Evolutionary conservation across 2,113 vertebrate species (phyloP), one percentile per base, ranked within the genome.

Genomic region (Elephantulus edwardii): DNA sequence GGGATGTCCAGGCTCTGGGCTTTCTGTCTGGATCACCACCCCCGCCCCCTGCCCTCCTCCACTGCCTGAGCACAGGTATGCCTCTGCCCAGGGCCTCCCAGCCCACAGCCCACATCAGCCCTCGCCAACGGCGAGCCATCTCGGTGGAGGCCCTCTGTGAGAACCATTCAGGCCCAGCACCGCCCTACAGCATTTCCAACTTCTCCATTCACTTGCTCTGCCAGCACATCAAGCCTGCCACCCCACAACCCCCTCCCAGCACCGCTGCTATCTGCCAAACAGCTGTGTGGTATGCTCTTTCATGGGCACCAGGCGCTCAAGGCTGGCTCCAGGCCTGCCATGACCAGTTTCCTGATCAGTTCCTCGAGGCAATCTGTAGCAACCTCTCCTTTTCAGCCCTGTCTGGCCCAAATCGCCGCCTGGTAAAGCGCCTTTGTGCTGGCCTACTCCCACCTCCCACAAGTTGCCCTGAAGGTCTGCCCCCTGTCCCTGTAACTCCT

Each of bases 131-230:
- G 94, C 88, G 80, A 38, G 93, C 93, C 83, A 90, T 93, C 83
- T 89, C 95, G 42, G 16, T 98, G 95, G 98, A 99, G 95, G 97
- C 98, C 19, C 98, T 98, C 10, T 99, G 98, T 64, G 98, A 98
- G 71, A 97, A 97, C 81, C 80, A 75, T 19, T 97, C 98, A 26
- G 97, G 98, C 68, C 97, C 97, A 0, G 97, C 97, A 28, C 91
- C 98, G 6, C 95, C 98, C 95, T 92, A 95, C 0, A 98, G 98
- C 1, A 96, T 98, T 85, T 98, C 98, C 91, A 98, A 98, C 98
- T 99, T 99, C 97, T 98, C 98, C 0, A 96, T 98, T 52, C 97
- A 98, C 85, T 97, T 99, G 83, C 98, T 98, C 93, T 99, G 98
- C 95, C 98, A 98, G 94, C 97, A 98, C 16, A 96, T 97, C 86